Conservation (phyloP, 2,888 invertebrate genomes). For the Gryllus longicercus region DNA sequence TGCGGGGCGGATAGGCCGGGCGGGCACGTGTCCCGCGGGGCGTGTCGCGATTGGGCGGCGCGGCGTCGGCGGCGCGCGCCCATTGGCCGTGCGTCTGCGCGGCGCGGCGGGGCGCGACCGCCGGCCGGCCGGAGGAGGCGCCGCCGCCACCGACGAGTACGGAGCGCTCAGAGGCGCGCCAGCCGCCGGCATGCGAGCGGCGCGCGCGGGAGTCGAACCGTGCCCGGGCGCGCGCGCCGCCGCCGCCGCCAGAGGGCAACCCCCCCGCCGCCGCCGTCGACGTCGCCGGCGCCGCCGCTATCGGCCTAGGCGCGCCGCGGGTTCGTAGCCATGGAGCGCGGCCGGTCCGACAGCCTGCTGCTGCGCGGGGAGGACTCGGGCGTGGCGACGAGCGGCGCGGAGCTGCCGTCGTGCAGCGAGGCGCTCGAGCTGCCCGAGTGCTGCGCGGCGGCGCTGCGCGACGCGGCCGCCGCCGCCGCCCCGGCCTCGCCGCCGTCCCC, state of each 20-base stretch:
- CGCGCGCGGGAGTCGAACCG: constrained; percentile 28
- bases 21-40: not conserved
- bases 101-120: not conserved
- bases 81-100: not conserved
- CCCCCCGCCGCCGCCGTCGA: constrained; percentile 26
- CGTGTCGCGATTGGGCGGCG: not conserved
- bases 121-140: not conserved
- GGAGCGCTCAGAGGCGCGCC: constrained; percentile 48
- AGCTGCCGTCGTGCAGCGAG: not conserved
- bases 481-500: not conserved
- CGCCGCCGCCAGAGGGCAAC: constrained; percentile 55
- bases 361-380: constrained; percentile 44
- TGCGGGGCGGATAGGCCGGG: not conserved
- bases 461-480: not conserved
- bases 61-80: not conserved
- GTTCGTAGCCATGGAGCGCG: constrained; percentile 24
- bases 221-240: constrained; percentile 43
- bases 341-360: constrained; percentile 34
- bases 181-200: constrained; percentile 51
- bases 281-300: not conserved
- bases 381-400: constrained; percentile 44
- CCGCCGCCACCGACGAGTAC: not conserved
- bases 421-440: not conserved
- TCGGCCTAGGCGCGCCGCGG: not conserved
- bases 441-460: constrained; percentile 17